Evolutionary conservation across 2,113 vertebrate genomes (phyloP).

Genomic region (Campylomormyrus tamandua): DNA sequence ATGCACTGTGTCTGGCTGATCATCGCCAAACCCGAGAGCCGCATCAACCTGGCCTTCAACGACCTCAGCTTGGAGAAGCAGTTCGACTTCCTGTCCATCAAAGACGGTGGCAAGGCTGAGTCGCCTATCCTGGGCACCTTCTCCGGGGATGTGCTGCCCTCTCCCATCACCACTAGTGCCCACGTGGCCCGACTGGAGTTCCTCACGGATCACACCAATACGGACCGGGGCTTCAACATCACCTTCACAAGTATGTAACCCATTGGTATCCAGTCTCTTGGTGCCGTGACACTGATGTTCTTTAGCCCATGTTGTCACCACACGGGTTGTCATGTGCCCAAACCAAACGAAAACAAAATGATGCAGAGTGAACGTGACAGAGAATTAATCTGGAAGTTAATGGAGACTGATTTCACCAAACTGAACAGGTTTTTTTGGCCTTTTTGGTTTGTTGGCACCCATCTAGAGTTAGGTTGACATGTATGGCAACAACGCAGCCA

Average conservation of each 20-base stretch:
- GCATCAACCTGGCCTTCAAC: conserved; percentile 95
- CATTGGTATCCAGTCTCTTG: neutral
- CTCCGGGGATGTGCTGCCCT: conserved; percentile 82
- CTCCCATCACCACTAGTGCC: conserved; percentile 91
- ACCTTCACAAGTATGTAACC: conserved; percentile 86
- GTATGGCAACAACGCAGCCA: neutral
- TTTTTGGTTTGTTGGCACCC: neutral
- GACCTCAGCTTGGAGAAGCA: conserved; percentile 98
- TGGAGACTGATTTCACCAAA: neutral
- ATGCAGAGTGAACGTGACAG: neutral
- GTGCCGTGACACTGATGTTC: neutral
- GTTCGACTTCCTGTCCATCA: conserved; percentile 93
- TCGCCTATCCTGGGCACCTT: conserved; percentile 90
- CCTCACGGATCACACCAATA: conserved; percentile 96
- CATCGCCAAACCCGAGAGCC: conserved; percentile 85
- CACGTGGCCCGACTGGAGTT: conserved; percentile 91
- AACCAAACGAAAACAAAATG: neutral
- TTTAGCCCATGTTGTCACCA: neutral
- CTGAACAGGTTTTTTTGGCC: neutral
- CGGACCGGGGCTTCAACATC: conserved; percentile 95
- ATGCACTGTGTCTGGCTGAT: conserved; percentile 98
- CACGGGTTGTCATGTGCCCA: neutral
- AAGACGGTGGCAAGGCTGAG: conserved; percentile 86
- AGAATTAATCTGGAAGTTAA: neutral
- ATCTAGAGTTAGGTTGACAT: neutral